phyloP scores from a whole-genome alignment of 2,113 vertebrate species.

The Columbina picui region DNA sequence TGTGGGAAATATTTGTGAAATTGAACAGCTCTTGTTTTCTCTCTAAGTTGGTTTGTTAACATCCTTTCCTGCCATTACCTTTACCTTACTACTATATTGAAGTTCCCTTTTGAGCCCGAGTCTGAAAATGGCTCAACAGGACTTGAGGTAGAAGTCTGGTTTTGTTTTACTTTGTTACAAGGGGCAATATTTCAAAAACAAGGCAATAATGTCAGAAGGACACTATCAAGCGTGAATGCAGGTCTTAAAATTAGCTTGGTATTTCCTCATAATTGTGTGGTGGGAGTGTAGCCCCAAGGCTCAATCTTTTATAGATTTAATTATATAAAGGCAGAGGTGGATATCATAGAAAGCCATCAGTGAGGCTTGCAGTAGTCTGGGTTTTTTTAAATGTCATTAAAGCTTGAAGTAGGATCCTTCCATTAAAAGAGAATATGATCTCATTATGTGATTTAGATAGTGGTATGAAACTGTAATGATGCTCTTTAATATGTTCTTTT shows the following conservation, averaged over 20 bases:
- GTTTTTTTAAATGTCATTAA: slow-evolving; percentile 35
- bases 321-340: slow-evolving; percentile 40
- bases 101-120: background rate
- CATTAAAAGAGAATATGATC: slow-evolving; percentile 33
- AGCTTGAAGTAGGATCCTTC: slow-evolving; percentile 24
- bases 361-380: background rate
- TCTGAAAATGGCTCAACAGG: background rate
- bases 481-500: slow-evolving; percentile 11
- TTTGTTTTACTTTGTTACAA: background rate
- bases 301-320: slow-evolving; percentile 13
- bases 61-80: background rate
- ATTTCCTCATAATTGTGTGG: slow-evolving; percentile 9
- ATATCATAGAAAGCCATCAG: slow-evolving; percentile 31
- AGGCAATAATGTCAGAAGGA: background rate
- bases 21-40: background rate
- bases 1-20: background rate
- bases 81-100: background rate
- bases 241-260: slow-evolving; percentile 36
- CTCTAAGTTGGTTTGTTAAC: background rate
- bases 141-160: background rate
- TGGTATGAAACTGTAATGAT: background rate
- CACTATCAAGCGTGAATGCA: background rate
- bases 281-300: slow-evolving; percentile 32
- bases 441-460: slow-evolving; percentile 40
- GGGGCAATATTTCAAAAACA: background rate